Percentiles rank a stretch among this genome's conserved stretches.
Conservation (phyloP, 2,888 invertebrate genomes). For the Sthenelais limicola region DNA sequence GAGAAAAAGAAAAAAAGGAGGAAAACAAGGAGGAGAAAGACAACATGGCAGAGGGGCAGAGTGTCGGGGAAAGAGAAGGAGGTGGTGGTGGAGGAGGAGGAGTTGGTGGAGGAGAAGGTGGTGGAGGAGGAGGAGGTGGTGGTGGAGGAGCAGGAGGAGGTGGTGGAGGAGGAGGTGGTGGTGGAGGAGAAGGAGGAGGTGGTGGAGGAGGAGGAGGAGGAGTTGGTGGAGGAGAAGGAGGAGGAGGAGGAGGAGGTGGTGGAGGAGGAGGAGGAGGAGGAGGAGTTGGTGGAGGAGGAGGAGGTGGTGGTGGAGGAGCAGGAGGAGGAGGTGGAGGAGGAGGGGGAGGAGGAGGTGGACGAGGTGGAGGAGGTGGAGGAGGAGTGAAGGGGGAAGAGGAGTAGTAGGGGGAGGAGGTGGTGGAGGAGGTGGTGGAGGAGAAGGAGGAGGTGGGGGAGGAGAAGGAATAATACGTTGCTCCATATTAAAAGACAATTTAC, state of each 20-base stretch:
- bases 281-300: not conserved
- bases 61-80: not conserved
- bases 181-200: slow-evolving; percentile 4
- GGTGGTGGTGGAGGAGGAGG: not conserved
- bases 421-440: not conserved
- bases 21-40: not conserved
- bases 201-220: not conserved
- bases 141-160: not conserved
- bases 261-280: slow-evolving; percentile 7
- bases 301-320: not conserved
- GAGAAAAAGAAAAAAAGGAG: slow-evolving; percentile 1
- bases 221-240: not conserved
- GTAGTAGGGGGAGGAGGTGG: not conserved
- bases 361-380: not conserved
- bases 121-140: slow-evolving; percentile 10
- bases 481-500: no score
- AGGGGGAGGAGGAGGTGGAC: not conserved
- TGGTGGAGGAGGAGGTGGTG: not conserved
- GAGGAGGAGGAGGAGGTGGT: not conserved
- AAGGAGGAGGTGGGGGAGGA: not conserved
- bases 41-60: no score
- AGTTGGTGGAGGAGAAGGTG: slow-evolving; percentile 10
- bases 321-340: slow-evolving; percentile 4
- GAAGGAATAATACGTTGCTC: no score
- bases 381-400: not conserved